These are phyloP conservation scores for Drosophila ezoana DNA, from an alignment of 2,888 invertebrate genomes.

Conservation along the genomic window DNA sequence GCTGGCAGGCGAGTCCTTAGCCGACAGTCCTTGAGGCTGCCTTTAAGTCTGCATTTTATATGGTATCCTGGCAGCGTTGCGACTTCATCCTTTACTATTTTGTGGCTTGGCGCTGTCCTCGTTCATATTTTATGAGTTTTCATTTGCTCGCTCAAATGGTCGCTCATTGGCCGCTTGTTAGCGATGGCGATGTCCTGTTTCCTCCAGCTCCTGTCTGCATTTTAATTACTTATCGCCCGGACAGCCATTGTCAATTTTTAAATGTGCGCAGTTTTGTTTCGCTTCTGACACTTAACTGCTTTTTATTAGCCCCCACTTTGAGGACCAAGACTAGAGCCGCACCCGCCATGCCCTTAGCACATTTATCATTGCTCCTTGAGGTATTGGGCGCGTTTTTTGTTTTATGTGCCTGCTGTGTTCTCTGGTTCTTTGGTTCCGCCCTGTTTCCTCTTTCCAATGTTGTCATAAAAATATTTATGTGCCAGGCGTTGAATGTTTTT, in stretches of 20 bases:
- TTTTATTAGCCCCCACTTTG: constrained; percentile 56
- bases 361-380: constrained; percentile 38
- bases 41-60: constrained; percentile 50
- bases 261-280: constrained; percentile 47
- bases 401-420: constrained; percentile 34
- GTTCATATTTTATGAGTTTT: constrained; percentile 60
- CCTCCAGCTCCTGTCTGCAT: not conserved
- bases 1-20: constrained; percentile 30
- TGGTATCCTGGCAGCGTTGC: constrained; percentile 32
- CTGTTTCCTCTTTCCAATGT: constrained; percentile 39
- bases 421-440: constrained; percentile 51
- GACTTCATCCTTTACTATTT: constrained; percentile 31
- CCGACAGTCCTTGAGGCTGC: constrained; percentile 23
- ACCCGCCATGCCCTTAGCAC: constrained; percentile 7
- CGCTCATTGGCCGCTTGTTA: constrained; percentile 56
- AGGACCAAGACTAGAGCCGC: constrained; percentile 6
- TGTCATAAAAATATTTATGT: constrained; percentile 73
- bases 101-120: constrained; percentile 32
- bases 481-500: constrained; percentile 52
- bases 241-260: constrained; percentile 68
- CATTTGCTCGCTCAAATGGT: constrained; percentile 50
- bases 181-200: constrained; percentile 37
- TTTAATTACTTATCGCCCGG: constrained; percentile 73
- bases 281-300: constrained; percentile 66
- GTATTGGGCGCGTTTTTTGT: constrained; percentile 25